Conservation (phyloP, 2,113 vertebrate species). For the Paramormyrops kingsleyae region DNA sequence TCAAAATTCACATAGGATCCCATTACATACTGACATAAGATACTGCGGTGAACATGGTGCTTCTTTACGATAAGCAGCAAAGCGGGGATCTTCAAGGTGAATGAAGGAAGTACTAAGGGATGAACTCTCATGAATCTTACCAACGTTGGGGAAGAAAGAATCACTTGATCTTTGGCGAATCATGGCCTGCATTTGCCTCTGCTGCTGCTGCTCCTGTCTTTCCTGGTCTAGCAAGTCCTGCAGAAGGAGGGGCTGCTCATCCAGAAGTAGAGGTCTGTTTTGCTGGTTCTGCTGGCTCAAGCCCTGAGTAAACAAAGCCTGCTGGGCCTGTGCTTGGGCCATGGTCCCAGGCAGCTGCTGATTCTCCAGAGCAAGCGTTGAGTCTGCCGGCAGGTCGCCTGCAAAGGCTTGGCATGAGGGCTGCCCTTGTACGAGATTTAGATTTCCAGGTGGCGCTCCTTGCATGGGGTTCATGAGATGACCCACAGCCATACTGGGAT, state of each 20-base stretch:
- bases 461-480: slow-evolving; percentile 60
- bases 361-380: slow-evolving; percentile 51
- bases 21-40: neutral
- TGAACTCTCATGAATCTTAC: slow-evolving; percentile 49
- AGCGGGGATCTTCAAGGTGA: neutral
- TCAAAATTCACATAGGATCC: neutral
- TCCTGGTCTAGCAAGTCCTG: slow-evolving; percentile 97
- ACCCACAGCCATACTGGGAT: slow-evolving; percentile 50
- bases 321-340: slow-evolving; percentile 47
- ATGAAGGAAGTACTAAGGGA: neutral
- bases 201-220: slow-evolving; percentile 93
- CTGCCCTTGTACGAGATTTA: slow-evolving; percentile 59
- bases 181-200: slow-evolving; percentile 95
- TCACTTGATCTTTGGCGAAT: slow-evolving; percentile 80
- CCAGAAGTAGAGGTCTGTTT: slow-evolving; percentile 73
- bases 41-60: neutral
- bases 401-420: slow-evolving; percentile 37
- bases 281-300: slow-evolving; percentile 50
- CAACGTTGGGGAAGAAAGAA: slow-evolving; percentile 74
- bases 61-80: neutral
- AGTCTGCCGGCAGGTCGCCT: slow-evolving; percentile 30
- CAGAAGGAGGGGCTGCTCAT: slow-evolving; percentile 90
- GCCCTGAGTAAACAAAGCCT: slow-evolving; percentile 56
- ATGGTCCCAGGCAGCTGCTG: slow-evolving; percentile 53
- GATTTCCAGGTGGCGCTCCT: slow-evolving; percentile 53